A percentile compares a stretch with the other conserved stretches of the same genome.
Conservation (phyloP, 2,888 invertebrate genomes). For the Agrotis exclamationis region DNA sequence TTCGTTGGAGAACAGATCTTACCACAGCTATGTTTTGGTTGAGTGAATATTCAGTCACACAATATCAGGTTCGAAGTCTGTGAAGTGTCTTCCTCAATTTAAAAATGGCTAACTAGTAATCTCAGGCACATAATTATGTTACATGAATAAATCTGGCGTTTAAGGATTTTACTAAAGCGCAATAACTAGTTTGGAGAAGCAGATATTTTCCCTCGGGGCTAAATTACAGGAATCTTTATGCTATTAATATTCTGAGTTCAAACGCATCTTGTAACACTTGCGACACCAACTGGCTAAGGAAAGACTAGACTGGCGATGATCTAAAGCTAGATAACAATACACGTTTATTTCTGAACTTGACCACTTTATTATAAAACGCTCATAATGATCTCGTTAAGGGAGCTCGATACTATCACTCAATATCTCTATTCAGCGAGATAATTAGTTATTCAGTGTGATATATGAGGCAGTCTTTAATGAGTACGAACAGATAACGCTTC, state of each 20-base stretch:
- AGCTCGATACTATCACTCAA: constrained; percentile 39
- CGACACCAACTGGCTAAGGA: not conserved
- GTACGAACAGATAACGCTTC: constrained; percentile 10
- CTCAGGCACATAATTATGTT: not conserved
- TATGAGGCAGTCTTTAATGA: constrained; percentile 37
- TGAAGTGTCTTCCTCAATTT: not conserved
- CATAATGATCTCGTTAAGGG: constrained; percentile 56
- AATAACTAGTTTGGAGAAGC: too few relatives aligned
- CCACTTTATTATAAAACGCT: constrained; percentile 18
- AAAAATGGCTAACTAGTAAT: not conserved
- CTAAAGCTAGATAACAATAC: constrained; percentile 30
- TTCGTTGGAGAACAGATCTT: not conserved
- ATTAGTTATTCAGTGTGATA: constrained; percentile 44
- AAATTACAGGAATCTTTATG: not conserved
- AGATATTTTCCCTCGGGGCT: not conserved
- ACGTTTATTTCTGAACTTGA: constrained; percentile 23
- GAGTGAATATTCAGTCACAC: not conserved
- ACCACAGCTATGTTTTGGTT: constrained; percentile 7
- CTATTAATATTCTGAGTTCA: constrained; percentile 2
- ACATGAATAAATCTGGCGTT: not conserved
- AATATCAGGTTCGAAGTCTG: not conserved
- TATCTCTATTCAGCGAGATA: constrained; percentile 41
- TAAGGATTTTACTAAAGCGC: too few relatives aligned
- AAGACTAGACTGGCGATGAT: constrained; percentile 6
- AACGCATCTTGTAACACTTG: constrained; percentile 1